Evolutionary conservation across 2,113 vertebrate genomes (phyloP).

Genomic region (Cacatua alba): DNA sequence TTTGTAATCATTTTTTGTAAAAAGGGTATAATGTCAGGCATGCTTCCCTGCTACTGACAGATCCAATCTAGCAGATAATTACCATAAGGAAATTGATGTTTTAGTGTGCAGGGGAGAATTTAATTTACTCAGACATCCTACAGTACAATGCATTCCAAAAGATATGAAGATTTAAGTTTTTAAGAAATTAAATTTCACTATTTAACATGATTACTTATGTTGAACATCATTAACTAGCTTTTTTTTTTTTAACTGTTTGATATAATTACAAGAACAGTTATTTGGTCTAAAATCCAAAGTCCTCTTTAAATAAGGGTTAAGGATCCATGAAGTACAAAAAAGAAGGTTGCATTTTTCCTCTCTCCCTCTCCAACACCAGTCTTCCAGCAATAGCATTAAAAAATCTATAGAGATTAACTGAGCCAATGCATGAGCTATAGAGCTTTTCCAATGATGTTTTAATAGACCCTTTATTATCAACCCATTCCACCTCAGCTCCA

Average conservation of each 20-base stretch:
- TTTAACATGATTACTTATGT: slow-evolving; percentile 98
- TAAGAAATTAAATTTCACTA: slow-evolving; percentile 97
- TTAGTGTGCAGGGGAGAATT: slow-evolving; percentile 98
- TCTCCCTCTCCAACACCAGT: slow-evolving; percentile 24
- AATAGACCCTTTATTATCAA: slow-evolving; percentile 30
- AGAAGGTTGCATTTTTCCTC: slow-evolving; percentile 72
- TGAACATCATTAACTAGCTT: slow-evolving; percentile 90
- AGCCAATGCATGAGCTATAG: slow-evolving; percentile 13
- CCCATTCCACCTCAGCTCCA: not conserved
- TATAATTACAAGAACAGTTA: slow-evolving; percentile 91
- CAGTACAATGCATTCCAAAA: slow-evolving; percentile 97
- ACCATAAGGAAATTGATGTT: slow-evolving; percentile 99
- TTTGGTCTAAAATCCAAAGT: slow-evolving; percentile 83
- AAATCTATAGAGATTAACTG: slow-evolving; percentile 2
- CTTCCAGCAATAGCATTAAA: slow-evolving; percentile 57
- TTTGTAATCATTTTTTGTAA: slow-evolving; percentile 96
- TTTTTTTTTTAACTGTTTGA: slow-evolving; percentile 90
- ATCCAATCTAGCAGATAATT: slow-evolving; percentile 99
- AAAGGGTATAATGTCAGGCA: slow-evolving; percentile 99
- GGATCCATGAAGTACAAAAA: slow-evolving; percentile 91
- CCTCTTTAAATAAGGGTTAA: slow-evolving; percentile 89
- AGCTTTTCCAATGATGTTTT: slow-evolving; percentile 48
- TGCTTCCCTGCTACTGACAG: slow-evolving; percentile 98
- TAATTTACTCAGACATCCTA: slow-evolving; percentile 99
- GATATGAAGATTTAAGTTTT: slow-evolving; percentile 94